phyloP scores from a whole-genome alignment of 2,113 vertebrate species.

The Gnathonemus echidnorhynchus region DNA sequence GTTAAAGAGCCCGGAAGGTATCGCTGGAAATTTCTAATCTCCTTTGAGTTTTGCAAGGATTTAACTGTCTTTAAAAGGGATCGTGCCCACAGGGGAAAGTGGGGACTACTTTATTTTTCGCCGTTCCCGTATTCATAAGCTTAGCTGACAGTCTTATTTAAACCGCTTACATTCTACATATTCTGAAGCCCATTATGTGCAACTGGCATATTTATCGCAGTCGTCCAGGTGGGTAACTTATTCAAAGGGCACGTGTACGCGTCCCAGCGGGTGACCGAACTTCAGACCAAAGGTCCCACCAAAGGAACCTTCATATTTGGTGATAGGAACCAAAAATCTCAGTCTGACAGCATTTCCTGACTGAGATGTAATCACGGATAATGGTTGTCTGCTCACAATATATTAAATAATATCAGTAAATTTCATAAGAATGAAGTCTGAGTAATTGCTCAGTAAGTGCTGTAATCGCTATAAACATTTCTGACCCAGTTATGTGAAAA shows the following conservation, averaged over 20 bases:
- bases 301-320: background rate
- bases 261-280: background rate
- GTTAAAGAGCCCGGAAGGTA: background rate
- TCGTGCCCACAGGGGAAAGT: background rate
- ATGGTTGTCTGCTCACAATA: background rate
- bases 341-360: background rate
- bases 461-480: background rate
- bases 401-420: background rate
- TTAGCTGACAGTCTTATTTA: constrained; percentile 4
- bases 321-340: background rate
- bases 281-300: background rate
- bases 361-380: background rate
- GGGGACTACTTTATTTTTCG: background rate
- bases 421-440: constrained; percentile 10
- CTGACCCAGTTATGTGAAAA: background rate
- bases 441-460: background rate
- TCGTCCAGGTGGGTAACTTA: background rate
- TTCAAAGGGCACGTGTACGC: background rate
- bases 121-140: background rate
- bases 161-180: constrained; percentile 1
- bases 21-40: background rate
- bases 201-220: background rate
- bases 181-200: background rate
- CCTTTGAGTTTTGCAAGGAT: constrained; percentile 4
- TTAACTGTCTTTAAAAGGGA: constrained; percentile 14